Evolutionary conservation across 2,888 invertebrate species (phyloP).

Genomic region (Acanthoscelides obtectus): DNA sequence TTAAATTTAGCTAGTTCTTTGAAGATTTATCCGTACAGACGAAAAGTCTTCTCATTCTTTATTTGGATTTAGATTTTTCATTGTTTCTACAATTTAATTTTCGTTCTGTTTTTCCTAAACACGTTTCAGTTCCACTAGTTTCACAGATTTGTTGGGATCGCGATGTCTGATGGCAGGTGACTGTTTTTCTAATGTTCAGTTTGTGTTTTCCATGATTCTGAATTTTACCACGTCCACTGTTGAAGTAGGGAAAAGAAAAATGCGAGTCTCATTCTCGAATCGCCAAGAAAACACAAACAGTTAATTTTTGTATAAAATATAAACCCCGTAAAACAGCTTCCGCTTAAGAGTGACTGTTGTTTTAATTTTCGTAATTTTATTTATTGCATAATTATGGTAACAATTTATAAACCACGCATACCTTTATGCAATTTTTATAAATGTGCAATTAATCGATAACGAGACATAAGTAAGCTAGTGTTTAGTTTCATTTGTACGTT

Average conservation of each 20-base stretch:
- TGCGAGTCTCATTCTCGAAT: too few species aligned
- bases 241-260: too few species aligned
- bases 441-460: not conserved
- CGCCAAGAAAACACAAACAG: too few species aligned
- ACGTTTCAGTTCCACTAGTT: too few species aligned
- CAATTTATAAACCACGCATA: not conserved
- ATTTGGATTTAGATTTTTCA: too few species aligned
- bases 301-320: not conserved
- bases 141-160: too few species aligned
- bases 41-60: too few species aligned
- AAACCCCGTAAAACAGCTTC: not conserved
- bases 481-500: too few species aligned
- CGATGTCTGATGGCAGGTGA: too few species aligned
- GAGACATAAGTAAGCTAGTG: not conserved
- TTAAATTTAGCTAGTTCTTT: constrained; percentile 7
- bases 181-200: not conserved
- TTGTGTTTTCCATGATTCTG: not conserved
- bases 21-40: constrained; percentile 1
- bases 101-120: too few species aligned
- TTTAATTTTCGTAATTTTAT: constrained; percentile 10
- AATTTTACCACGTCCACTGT: not conserved
- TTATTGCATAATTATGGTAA: not conserved
- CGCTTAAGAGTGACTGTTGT: constrained; percentile 3
- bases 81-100: too few species aligned
- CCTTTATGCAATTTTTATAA: not conserved